Evolutionary conservation across 1,140 invertebrate genomes (phyloP).

Genomic region (Bombus huntii): DNA sequence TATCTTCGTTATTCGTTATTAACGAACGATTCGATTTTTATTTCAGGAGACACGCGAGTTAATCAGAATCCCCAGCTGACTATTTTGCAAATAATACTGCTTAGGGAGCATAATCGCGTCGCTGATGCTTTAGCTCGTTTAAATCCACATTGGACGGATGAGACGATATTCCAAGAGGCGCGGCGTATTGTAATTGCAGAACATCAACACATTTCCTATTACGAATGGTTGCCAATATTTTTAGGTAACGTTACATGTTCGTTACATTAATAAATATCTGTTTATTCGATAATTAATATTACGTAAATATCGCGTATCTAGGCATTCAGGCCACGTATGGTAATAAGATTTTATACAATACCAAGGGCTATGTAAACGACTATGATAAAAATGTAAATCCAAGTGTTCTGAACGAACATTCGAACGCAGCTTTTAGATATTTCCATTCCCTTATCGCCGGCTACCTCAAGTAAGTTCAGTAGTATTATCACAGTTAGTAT

Average conservation of each 20-base stretch:
- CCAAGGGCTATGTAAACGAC: slow-evolving; percentile 89
- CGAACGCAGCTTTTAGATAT: slow-evolving; percentile 93
- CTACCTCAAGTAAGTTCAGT: slow-evolving; percentile 33
- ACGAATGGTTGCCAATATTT: slow-evolving; percentile 93
- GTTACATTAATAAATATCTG: not conserved
- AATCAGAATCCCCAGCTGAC: slow-evolving; percentile 94
- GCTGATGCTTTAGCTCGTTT: slow-evolving; percentile 87
- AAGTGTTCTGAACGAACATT: slow-evolving; percentile 91
- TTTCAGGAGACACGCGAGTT: slow-evolving; percentile 89
- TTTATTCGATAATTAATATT: not conserved
- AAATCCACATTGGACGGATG: slow-evolving; percentile 95
- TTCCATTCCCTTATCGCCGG: slow-evolving; percentile 92
- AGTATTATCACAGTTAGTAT: not conserved
- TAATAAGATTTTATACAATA: slow-evolving; percentile 87
- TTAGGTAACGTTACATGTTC: slow-evolving; percentile 82
- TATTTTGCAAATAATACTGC: slow-evolving; percentile 91
- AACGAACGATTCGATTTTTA: not conserved
- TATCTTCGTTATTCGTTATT: too few species aligned
- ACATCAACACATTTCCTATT: slow-evolving; percentile 93
- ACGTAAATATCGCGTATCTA: not conserved
- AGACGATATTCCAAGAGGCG: slow-evolving; percentile 93
- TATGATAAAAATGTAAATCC: slow-evolving; percentile 92
- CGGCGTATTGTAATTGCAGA: slow-evolving; percentile 90
- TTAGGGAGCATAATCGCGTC: slow-evolving; percentile 95
- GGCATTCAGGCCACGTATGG: slow-evolving; percentile 85